A percentile compares a stretch with the other conserved stretches of the same genome.
Evolutionary conservation across 2,888 invertebrate species (phyloP).

Genomic region (Chrysomela aeneicollis): DNA sequence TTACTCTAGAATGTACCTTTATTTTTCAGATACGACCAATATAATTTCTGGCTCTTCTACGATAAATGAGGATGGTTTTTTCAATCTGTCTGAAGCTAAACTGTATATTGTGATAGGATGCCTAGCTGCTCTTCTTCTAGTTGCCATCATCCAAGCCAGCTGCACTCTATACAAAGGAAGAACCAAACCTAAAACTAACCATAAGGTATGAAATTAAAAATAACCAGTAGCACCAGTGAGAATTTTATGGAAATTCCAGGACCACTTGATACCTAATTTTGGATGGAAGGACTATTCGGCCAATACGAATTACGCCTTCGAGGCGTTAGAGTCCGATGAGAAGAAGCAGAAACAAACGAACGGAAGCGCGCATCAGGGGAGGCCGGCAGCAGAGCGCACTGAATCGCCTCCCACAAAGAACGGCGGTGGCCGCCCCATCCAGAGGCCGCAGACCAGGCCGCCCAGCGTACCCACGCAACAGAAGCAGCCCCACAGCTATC

Average conservation of each 20-base stretch:
- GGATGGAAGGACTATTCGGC: constrained; percentile 91
- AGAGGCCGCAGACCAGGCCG: constrained; percentile 53
- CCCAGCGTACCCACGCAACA: constrained; percentile 51
- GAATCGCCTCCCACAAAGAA: constrained; percentile 44
- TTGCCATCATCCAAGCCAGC: constrained; percentile 83
- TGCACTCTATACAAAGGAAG: constrained; percentile 81
- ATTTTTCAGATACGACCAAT: constrained; percentile 66
- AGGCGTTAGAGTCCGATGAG: constrained; percentile 85
- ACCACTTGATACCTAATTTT: constrained; percentile 81
- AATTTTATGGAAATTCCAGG: constrained; percentile 63
- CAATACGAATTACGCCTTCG: constrained; percentile 90
- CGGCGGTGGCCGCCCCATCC: constrained; percentile 29
- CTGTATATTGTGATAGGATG: constrained; percentile 85
- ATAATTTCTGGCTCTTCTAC: constrained; percentile 61
- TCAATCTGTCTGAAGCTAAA: constrained; percentile 74
- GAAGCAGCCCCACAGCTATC: constrained; percentile 53
- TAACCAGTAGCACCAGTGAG: constrained; percentile 58
- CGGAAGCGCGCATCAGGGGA: constrained; percentile 32
- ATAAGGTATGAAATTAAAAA: constrained; percentile 68
- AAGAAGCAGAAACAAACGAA: constrained; percentile 61
- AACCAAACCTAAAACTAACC: constrained; percentile 65
- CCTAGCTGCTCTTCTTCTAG: constrained; percentile 78
- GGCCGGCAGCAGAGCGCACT: constrained; percentile 41
- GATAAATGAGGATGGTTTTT: constrained; percentile 64
- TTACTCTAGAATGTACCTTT: constrained; percentile 33